Conservation (phyloP, 2,888 invertebrate genomes). For the Rhagium mordax region DNA sequence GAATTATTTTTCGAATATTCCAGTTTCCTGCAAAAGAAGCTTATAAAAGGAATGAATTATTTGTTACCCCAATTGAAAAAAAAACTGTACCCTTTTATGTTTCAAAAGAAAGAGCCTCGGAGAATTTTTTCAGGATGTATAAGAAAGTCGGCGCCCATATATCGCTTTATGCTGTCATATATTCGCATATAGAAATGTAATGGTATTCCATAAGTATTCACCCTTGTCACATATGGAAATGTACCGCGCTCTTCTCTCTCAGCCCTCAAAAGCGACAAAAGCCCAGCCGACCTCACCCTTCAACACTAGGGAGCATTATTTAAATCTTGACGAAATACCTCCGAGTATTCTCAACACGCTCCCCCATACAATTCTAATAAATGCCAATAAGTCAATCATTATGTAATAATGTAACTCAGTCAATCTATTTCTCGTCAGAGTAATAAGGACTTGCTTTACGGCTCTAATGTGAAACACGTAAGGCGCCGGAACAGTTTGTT, state of each 20-base stretch:
- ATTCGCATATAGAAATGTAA: constrained; percentile 49
- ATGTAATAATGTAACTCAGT: constrained; percentile 51
- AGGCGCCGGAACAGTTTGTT: constrained; percentile 11
- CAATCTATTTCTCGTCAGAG: constrained; percentile 52
- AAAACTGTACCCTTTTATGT: neutral
- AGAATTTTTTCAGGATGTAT: constrained; percentile 34
- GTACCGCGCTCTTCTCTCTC: constrained; percentile 44
- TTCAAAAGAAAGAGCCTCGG: constrained; percentile 7
- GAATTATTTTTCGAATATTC: too few relatives aligned
- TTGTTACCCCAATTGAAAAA: constrained; percentile 4
- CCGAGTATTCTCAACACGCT: constrained; percentile 52
- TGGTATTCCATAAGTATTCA: constrained; percentile 60
- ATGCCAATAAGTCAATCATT: constrained; percentile 56
- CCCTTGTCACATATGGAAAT: constrained; percentile 61
- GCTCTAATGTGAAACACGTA: constrained; percentile 18
- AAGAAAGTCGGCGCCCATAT: constrained; percentile 22
- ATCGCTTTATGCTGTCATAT: constrained; percentile 41
- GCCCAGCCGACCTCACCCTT: constrained; percentile 53
- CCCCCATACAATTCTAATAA: constrained; percentile 53
- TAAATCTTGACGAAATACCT: constrained; percentile 61
- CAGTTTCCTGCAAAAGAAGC: neutral
- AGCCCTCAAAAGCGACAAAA: constrained; percentile 55
- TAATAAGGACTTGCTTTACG: constrained; percentile 15
- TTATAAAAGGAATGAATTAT: constrained; percentile 12
- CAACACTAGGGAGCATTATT: constrained; percentile 56